Evolutionary conservation across 2,888 invertebrate genomes (phyloP).

Genomic region (Trypoxylon attenuatum): DNA sequence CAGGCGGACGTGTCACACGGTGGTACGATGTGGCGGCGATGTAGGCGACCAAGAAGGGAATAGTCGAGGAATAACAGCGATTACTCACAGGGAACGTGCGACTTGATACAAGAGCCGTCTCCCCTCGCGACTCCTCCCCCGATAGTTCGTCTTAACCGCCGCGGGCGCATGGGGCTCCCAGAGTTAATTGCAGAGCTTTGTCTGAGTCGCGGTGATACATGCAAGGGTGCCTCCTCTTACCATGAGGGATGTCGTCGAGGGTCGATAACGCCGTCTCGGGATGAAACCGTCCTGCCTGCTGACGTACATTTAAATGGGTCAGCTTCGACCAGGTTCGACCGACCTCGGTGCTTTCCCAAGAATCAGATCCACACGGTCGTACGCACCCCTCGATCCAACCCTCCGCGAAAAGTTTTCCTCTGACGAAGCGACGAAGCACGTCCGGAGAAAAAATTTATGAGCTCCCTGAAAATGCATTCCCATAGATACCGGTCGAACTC

Average conservation of each 20-base stretch:
- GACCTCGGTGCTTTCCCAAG: not conserved
- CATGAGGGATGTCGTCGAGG: conserved; percentile 49
- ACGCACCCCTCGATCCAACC: too few species aligned
- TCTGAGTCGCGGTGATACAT: conserved; percentile 63
- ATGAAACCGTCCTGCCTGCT: conserved; percentile 54
- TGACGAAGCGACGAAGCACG: not conserved
- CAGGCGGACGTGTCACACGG: conserved; percentile 50
- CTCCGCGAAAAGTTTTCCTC: not conserved
- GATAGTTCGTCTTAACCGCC: conserved; percentile 60
- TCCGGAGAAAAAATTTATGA: not conserved
- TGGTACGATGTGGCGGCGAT: conserved; percentile 8
- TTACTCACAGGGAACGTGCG: conserved; percentile 60
- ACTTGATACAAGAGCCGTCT: conserved; percentile 57
- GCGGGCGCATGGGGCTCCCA: conserved; percentile 53
- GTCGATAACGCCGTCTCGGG: conserved; percentile 57
- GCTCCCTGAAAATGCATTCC: too few species aligned
- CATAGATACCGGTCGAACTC: too few species aligned
- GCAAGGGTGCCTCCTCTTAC: conserved; percentile 51
- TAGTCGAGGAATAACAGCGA: conserved; percentile 64
- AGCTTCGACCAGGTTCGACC: conserved; percentile 12
- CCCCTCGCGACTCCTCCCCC: conserved; percentile 43
- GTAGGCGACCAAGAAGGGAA: conserved; percentile 23
- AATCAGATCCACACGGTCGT: too few species aligned
- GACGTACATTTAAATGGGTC: conserved; percentile 54
- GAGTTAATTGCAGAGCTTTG: conserved; percentile 65